Conservation (phyloP, 1,140 invertebrate species). For the Thaumatotibia leucotreta region DNA sequence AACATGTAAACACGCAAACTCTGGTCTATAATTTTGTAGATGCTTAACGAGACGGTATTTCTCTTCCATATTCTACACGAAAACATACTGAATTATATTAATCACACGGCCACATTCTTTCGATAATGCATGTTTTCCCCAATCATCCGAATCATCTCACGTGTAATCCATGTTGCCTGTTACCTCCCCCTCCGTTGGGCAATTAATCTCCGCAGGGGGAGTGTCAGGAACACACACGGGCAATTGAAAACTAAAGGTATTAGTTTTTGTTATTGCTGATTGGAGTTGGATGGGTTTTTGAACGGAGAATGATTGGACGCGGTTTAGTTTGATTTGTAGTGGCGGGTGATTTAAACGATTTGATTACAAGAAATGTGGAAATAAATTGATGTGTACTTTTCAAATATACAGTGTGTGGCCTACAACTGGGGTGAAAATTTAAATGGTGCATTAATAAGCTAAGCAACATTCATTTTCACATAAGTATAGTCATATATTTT, state of each 20-base stretch:
- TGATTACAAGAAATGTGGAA: no score
- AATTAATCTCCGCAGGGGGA: background rate
- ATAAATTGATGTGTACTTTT: no score
- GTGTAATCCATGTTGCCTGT: background rate
- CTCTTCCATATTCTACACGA: no score
- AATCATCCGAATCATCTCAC: background rate
- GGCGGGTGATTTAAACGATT: background rate
- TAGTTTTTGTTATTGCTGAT: background rate
- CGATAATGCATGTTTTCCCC: background rate
- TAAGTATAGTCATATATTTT: no score
- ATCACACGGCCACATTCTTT: background rate
- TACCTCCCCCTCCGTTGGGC: background rate
- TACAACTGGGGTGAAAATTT: no score
- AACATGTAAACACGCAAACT: no score
- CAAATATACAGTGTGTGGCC: no score
- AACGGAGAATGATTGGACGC: background rate
- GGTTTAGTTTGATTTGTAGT: background rate
- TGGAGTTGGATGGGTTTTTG: background rate
- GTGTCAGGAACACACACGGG: background rate
- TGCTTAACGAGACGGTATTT: no score
- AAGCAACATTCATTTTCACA: no score
- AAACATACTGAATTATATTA: no score
- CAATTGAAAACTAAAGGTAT: background rate
- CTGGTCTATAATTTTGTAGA: no score
- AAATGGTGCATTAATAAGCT: no score